These are phyloP conservation scores for Misgurnus mizolepis DNA, from an alignment of 2,113 vertebrate species.

Conservation along the genomic window DNA sequence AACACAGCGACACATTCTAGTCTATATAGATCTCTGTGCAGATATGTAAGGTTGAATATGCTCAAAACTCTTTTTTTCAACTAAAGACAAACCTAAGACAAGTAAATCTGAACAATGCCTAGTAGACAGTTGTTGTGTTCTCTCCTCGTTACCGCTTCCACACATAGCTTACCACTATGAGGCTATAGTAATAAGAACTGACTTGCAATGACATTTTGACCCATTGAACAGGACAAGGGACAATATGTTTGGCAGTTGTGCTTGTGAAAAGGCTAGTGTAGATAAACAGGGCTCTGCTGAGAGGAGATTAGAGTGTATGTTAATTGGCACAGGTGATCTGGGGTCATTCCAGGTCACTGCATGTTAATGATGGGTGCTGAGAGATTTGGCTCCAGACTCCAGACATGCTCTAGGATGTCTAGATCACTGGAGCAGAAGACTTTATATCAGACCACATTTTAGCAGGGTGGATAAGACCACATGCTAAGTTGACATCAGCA, in stretches of 20 bases:
- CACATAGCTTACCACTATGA: no score
- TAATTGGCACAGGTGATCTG: slow-evolving; percentile 50
- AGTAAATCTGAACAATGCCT: no score
- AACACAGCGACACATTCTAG: neutral
- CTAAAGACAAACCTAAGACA: neutral
- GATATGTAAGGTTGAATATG: no score
- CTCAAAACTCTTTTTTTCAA: no score
- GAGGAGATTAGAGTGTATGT: slow-evolving; percentile 56
- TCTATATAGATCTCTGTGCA: neutral
- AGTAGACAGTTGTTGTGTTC: no score
- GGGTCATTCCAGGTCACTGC: slow-evolving; percentile 54
- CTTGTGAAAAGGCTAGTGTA: slow-evolving; percentile 1
- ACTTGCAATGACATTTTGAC: neutral
- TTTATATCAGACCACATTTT: slow-evolving; percentile 6
- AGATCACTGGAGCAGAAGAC: slow-evolving; percentile 47
- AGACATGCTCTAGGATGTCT: slow-evolving; percentile 37
- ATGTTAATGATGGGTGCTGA: slow-evolving; percentile 58
- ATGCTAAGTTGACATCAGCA: neutral
- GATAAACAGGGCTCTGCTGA: neutral
- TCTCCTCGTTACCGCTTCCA: no score
- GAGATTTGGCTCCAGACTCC: slow-evolving; percentile 42
- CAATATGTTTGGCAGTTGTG: neutral
- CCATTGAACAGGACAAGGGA: neutral
- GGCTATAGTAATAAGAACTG: neutral
- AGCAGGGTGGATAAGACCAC: slow-evolving; percentile 12